phyloP scores from a whole-genome alignment of 1,140 invertebrate genomes.

The Marisa cornuarietis region DNA sequence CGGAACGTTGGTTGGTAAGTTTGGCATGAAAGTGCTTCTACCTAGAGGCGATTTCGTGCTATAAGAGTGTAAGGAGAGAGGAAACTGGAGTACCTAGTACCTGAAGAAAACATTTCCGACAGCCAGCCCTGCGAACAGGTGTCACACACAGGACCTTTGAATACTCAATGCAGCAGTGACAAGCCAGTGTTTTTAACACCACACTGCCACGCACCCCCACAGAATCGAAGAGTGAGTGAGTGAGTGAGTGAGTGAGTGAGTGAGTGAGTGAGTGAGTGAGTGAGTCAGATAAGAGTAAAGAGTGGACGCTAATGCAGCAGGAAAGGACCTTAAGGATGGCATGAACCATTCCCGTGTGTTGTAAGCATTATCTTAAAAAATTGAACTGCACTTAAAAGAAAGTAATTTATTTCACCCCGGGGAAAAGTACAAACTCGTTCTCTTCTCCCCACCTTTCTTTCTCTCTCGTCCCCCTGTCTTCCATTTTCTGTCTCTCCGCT shows the following conservation, averaged over 20 bases:
- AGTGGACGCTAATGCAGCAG: background rate
- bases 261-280: background rate
- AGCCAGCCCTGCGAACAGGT: too few species aligned
- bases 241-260: background rate
- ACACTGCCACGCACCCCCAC: background rate
- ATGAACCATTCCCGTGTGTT: too few species aligned
- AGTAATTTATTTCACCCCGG: background rate
- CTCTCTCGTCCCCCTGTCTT: background rate
- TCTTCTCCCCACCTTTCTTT: background rate
- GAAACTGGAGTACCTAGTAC: too few species aligned
- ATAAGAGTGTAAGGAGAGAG: too few species aligned
- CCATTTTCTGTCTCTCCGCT: too few species aligned
- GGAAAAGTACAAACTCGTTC: background rate
- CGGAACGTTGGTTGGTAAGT: too few species aligned
- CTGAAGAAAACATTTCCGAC: too few species aligned
- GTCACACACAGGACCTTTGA: background rate
- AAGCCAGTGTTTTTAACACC: too few species aligned
- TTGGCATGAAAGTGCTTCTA: too few species aligned
- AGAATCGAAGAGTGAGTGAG: background rate
- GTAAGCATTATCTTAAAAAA: too few species aligned
- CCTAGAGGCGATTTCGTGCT: too few species aligned
- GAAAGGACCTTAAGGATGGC: background rate
- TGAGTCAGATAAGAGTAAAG: background rate
- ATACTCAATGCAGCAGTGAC: conserved; percentile 2
- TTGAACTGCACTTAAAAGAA: background rate